These are phyloP conservation scores for Hydractinia echinata DNA, from an alignment of 30 jellyfish, hydroid and myxozoan genomes.

Conservation along the genomic window DNA sequence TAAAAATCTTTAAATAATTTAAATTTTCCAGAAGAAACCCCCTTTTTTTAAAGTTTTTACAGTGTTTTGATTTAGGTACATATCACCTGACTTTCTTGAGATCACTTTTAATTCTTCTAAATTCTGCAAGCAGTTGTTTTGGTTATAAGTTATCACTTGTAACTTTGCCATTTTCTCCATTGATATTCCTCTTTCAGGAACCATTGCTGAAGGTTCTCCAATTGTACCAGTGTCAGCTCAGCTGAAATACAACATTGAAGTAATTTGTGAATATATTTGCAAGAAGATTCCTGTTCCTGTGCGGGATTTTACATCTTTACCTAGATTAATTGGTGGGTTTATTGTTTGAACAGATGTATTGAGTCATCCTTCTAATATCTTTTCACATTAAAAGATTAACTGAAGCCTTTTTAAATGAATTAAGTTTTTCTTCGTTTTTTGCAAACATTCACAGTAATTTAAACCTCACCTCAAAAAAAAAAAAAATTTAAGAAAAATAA, in stretches of 20 bases:
- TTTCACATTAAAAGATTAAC: too few species aligned
- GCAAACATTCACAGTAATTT: too few species aligned
- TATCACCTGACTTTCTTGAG: neutral
- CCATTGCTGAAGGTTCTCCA: slow-evolving; percentile 97
- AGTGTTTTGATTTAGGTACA: neutral
- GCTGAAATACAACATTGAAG: slow-evolving; percentile 94
- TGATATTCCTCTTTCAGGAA: slow-evolving; percentile 51
- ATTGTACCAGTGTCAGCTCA: slow-evolving; percentile 98
- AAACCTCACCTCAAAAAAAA: too few species aligned
- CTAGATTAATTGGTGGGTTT: slow-evolving; percentile 81
- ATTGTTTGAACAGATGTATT: neutral
- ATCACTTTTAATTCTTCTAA: neutral
- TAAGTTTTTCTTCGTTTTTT: too few species aligned
- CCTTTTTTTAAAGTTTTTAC: neutral
- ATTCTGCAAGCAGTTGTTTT: neutral
- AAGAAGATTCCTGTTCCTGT: slow-evolving; percentile 95
- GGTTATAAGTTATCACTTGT: neutral
- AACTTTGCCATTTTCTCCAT: neutral
- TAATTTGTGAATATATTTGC: slow-evolving; percentile 91
- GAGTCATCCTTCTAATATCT: too few species aligned
- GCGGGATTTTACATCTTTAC: slow-evolving; percentile 96
- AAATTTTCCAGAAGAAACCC: neutral
- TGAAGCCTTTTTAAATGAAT: too few species aligned
- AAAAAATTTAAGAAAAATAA: too few species aligned
- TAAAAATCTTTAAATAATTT: too few species aligned